Conservation (phyloP, 1,140 invertebrate species). For the Trichonephila inaurata region DNA sequence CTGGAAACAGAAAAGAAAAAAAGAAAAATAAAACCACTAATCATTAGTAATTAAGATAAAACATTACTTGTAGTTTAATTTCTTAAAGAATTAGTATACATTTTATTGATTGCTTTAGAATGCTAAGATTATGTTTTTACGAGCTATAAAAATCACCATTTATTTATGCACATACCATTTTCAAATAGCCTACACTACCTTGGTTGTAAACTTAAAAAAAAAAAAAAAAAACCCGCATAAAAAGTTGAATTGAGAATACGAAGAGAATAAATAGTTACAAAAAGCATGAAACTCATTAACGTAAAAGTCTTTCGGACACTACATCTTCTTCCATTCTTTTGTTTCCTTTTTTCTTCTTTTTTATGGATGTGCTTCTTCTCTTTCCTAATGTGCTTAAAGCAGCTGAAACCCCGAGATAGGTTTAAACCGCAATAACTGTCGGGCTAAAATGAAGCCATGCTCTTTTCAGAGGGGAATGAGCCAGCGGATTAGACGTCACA, state of each 20-base stretch:
- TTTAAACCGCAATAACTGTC: conserved; percentile 65
- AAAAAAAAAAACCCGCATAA: too few species aligned
- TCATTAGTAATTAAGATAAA: too few species aligned
- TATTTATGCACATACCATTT: too few species aligned
- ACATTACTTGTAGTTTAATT: too few species aligned
- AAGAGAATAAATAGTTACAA: not conserved
- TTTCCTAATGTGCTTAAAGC: not conserved
- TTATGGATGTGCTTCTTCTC: not conserved
- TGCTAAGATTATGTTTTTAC: too few species aligned
- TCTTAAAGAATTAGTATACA: too few species aligned
- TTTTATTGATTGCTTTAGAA: too few species aligned
- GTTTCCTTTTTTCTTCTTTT: not conserved
- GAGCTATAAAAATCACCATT: too few species aligned
- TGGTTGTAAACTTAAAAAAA: too few species aligned
- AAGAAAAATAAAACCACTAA: too few species aligned
- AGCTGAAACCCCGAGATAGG: not conserved
- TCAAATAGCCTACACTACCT: too few species aligned
- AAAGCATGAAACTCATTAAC: not conserved
- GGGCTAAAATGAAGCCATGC: conserved; percentile 51
- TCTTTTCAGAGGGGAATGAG: not conserved
- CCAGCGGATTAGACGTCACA: conserved; percentile 30
- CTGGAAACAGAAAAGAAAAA: too few species aligned
- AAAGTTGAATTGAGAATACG: not conserved
- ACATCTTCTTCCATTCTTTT: not conserved
- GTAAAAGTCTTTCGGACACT: not conserved